Conservation (phyloP, 2,888 invertebrate species). For the Epinotia brunnichana region DNA sequence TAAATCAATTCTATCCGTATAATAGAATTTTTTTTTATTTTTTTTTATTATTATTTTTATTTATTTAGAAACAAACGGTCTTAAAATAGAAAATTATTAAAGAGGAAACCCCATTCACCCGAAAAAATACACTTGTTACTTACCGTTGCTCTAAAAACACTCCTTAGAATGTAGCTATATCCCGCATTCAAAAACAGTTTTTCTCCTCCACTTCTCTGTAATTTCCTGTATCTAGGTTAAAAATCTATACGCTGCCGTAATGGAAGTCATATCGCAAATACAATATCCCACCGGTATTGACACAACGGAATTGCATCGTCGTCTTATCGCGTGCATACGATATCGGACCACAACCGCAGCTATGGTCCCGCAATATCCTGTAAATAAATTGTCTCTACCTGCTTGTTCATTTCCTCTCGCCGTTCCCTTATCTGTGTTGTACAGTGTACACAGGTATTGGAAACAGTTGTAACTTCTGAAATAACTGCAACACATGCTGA, state of each 20-base stretch:
- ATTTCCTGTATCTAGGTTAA: background rate
- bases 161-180: background rate
- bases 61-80: too few relatives aligned
- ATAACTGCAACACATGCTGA: background rate
- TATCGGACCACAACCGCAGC: constrained; percentile 28
- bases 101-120: background rate
- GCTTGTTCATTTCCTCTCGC: constrained; percentile 40
- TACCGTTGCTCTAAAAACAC: background rate
- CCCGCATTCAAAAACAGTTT: background rate
- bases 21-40: too few relatives aligned
- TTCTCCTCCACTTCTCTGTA: background rate
- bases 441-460: background rate
- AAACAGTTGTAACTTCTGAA: background rate
- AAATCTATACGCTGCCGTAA: constrained; percentile 21
- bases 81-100: too few relatives aligned
- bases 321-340: constrained; percentile 36
- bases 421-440: constrained; percentile 8
- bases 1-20: background rate
- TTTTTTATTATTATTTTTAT: too few relatives aligned
- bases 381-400: constrained; percentile 43
- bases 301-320: constrained; percentile 20
- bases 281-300: constrained; percentile 30
- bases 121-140: background rate
- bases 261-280: constrained; percentile 33
- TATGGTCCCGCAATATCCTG: constrained; percentile 37